A percentile compares a stretch with the other conserved stretches of the same genome.
These are phyloP conservation scores for Drosophila picticornis DNA, from an alignment of 2,888 invertebrate genomes.

Conservation along the genomic window DNA sequence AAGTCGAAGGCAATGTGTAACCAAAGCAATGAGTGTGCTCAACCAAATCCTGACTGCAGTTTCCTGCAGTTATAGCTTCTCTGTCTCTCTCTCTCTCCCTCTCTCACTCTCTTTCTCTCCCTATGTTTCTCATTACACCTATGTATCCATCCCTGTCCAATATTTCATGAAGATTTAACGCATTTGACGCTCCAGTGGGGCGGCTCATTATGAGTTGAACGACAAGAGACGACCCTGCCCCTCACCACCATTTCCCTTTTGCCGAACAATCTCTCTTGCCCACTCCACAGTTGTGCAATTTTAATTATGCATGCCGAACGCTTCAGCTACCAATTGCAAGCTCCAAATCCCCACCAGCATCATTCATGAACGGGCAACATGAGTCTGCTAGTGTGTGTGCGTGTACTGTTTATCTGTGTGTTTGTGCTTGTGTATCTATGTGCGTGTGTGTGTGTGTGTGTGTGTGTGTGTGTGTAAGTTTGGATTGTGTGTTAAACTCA, in stretches of 20 bases:
- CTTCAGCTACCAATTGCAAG: slow-evolving; percentile 36
- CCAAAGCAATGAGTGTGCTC: slow-evolving; percentile 40
- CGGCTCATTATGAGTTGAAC: slow-evolving; percentile 55
- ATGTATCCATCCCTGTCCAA: slow-evolving; percentile 31
- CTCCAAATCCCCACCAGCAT: background rate
- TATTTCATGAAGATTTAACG: slow-evolving; percentile 72
- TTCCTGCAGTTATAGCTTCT: background rate
- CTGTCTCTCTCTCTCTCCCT: background rate
- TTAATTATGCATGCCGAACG: slow-evolving; percentile 66
- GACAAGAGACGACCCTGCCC: background rate
- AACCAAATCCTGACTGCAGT: slow-evolving; percentile 5
- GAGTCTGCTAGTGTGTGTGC: background rate
- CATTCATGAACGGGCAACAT: slow-evolving; percentile 16
- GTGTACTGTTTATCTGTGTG: too few relatives aligned
- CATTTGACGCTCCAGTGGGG: slow-evolving; percentile 61
- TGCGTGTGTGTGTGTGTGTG: slow-evolving; percentile 1
- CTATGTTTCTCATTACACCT: background rate
- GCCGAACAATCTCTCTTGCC: background rate
- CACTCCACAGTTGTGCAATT: slow-evolving; percentile 36
- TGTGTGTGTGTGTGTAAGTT: slow-evolving; percentile 6
- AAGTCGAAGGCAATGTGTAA: slow-evolving; percentile 34
- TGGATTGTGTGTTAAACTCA: slow-evolving; percentile 10
- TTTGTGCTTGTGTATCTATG: too few relatives aligned
- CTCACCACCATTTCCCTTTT: background rate
- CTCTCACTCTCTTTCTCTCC: background rate